Evolutionary conservation across 2,113 vertebrate genomes (phyloP).

Genomic region (Romanogobio albipinnatus): DNA sequence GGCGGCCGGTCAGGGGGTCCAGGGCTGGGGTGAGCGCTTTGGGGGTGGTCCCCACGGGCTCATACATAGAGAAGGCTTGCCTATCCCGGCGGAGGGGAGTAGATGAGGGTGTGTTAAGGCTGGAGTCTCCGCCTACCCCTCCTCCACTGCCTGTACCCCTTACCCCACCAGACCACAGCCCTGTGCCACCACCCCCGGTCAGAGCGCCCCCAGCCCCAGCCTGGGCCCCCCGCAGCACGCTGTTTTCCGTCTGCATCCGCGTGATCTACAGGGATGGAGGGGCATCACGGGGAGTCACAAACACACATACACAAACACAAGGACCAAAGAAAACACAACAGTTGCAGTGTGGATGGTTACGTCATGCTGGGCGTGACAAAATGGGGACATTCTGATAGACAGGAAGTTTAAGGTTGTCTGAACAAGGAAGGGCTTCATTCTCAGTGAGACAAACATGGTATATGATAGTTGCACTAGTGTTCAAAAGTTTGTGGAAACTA

Average conservation of each 20-base stretch:
- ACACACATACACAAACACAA: conserved; percentile 63
- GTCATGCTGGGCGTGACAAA: conserved; percentile 31
- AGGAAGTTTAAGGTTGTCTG: conserved; percentile 27
- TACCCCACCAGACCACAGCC: conserved; percentile 68
- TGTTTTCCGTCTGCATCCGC: conserved; percentile 96
- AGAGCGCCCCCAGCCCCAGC: conserved; percentile 72
- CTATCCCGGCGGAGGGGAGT: conserved; percentile 83
- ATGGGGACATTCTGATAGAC: conserved; percentile 2
- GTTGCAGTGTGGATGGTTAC: conserved; percentile 25
- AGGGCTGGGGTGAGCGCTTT: conserved; percentile 85
- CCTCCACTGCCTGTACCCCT: conserved; percentile 59
- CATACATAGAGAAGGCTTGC: conserved; percentile 96
- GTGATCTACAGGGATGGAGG: conserved; percentile 84
- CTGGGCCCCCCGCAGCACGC: conserved; percentile 82
- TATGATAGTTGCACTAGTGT: neutral
- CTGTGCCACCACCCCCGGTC: conserved; percentile 63
- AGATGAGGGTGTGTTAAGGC: conserved; percentile 61
- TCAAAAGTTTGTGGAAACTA: neutral
- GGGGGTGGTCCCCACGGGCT: conserved; percentile 84
- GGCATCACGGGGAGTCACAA: conserved; percentile 51
- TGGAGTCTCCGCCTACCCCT: conserved; percentile 59
- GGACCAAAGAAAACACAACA: conserved; percentile 40
- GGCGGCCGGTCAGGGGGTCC: conserved; percentile 86
- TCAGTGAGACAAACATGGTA: neutral
- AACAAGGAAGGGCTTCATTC: conserved; percentile 37